Evolutionary conservation across 2,888 invertebrate genomes (phyloP).

Genomic region (Coleophora deauratella): DNA sequence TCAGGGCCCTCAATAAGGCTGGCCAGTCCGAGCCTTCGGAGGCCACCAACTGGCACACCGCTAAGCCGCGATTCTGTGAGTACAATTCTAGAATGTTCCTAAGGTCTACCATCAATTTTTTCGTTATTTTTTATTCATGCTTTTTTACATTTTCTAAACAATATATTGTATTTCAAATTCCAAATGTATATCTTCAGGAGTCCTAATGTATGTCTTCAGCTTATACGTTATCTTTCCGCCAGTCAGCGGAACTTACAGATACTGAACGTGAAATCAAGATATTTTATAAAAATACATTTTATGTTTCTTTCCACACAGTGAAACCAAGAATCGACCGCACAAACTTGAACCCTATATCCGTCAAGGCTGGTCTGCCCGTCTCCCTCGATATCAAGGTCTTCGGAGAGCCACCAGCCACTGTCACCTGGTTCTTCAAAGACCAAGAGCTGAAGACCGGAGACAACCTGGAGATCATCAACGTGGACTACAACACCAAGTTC

Average conservation of each 20-base stretch:
- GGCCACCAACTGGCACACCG: constrained; percentile 92
- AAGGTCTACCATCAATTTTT: no score
- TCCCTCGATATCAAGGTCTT: constrained; percentile 90
- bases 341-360: constrained; percentile 85
- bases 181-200: no score
- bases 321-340: constrained; percentile 96
- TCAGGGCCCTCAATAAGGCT: constrained; percentile 96
- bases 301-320: constrained; percentile 70
- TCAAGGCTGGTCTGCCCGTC: constrained; percentile 92
- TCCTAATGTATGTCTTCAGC: no score
- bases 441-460: constrained; percentile 76
- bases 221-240: no score
- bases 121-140: no score
- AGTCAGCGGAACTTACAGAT: no score
- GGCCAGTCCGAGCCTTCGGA: constrained; percentile 95
- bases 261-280: no score
- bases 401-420: constrained; percentile 95
- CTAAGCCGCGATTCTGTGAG: constrained; percentile 91
- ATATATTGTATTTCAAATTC: no score
- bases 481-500: constrained; percentile 94
- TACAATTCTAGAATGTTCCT: no score
- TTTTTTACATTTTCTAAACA: no score
- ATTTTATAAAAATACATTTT: no score
- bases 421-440: constrained; percentile 91
- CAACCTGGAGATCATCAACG: constrained; percentile 82